Conservation (phyloP, 2,888 invertebrate genomes). For the Silvanus unidentatus region DNA sequence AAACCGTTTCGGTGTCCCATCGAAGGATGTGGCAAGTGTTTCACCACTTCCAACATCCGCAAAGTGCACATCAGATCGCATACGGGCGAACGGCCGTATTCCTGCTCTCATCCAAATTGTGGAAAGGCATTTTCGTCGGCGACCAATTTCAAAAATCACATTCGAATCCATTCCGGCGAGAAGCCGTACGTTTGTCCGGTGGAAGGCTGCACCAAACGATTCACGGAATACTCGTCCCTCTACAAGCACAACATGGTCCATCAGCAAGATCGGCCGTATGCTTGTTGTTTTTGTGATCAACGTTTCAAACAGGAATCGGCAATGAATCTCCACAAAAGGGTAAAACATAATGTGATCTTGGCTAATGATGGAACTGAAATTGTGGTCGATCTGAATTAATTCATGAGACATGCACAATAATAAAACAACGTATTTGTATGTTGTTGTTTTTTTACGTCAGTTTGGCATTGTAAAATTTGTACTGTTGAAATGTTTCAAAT, state of each 20-base stretch:
- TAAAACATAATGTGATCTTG: conserved; percentile 50
- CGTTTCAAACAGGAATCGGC: conserved; percentile 58
- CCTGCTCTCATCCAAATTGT: conserved; percentile 54
- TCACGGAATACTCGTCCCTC: conserved; percentile 65
- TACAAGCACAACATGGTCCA: conserved; percentile 63
- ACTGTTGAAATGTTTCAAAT: too few relatives aligned
- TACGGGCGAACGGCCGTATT: conserved; percentile 62
- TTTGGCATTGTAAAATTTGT: too few relatives aligned
- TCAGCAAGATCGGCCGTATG: conserved; percentile 54
- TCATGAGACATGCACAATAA: too few relatives aligned
- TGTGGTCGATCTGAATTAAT: conserved; percentile 13
- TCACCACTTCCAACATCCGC: conserved; percentile 63
- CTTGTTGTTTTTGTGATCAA: conserved; percentile 54
- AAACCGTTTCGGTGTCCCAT: conserved; percentile 51
- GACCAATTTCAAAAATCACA: conserved; percentile 64
- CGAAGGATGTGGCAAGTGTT: conserved; percentile 58
- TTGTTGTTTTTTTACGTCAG: too few relatives aligned
- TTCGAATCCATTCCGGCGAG: conserved; percentile 63
- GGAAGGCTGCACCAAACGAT: conserved; percentile 57
- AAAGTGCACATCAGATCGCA: conserved; percentile 63
- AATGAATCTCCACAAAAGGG: conserved; percentile 56
- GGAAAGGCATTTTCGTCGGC: conserved; percentile 61
- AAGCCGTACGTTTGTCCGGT: conserved; percentile 60
- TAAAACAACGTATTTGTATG: too few relatives aligned
- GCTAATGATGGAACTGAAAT: conserved; percentile 44